Conservation (phyloP, 2,797 vertebrate genomes). For the Columba guinea region DNA sequence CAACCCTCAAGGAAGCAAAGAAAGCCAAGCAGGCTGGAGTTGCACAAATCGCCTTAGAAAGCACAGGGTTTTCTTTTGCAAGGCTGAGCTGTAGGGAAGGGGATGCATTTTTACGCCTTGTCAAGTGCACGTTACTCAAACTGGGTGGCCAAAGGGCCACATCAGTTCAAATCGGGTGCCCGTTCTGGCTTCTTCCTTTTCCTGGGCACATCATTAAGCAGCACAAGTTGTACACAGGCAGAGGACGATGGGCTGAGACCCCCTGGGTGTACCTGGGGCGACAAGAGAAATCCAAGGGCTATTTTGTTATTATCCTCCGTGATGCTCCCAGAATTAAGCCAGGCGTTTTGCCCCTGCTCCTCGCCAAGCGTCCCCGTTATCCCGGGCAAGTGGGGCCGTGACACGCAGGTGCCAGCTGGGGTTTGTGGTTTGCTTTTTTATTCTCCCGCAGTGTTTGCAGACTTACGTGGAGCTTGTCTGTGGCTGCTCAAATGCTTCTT, state of each 20-base stretch:
- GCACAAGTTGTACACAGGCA: rapidly evolving
- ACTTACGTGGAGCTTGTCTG: conserved; percentile 89
- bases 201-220: background rate
- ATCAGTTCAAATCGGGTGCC: rapidly evolving
- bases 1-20: background rate
- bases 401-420: background rate
- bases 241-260: background rate
- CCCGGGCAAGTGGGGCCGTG: background rate
- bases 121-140: background rate
- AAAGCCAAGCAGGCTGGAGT: background rate
- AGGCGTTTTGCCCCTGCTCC: background rate
- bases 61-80: background rate
- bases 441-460: background rate
- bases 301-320: background rate
- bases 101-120: background rate
- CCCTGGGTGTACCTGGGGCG: background rate
- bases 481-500: conserved; percentile 91
- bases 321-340: background rate
- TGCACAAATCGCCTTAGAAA: background rate
- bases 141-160: background rate
- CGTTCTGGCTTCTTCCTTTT: background rate
- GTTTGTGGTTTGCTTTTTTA: background rate
- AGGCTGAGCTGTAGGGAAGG: background rate
- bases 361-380: background rate
- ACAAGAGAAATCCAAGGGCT: background rate